Conservation (phyloP, 2,888 invertebrate species). For the Nymphalis urticae region DNA sequence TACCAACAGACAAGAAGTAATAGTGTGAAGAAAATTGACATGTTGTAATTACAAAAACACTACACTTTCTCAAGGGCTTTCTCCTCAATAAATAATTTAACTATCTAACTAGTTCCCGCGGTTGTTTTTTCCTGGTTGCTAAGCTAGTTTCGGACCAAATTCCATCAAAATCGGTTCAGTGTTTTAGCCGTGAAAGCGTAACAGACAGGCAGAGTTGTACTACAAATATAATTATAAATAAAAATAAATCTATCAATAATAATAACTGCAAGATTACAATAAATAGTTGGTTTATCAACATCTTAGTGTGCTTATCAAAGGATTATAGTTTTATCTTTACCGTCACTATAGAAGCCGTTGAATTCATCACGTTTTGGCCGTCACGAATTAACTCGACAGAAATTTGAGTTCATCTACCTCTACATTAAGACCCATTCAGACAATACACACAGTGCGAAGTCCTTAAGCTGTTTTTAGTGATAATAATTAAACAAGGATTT, state of each 20-base stretch:
- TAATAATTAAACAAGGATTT: slow-evolving; percentile 15
- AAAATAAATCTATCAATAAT: too few species aligned
- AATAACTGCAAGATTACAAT: too few species aligned
- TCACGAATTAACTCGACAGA: slow-evolving; percentile 20
- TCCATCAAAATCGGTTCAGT: too few species aligned
- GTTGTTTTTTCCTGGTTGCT: too few species aligned
- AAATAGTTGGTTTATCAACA: neutral
- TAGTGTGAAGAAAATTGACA: too few species aligned
- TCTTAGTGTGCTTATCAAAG: slow-evolving; percentile 4
- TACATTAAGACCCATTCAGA: slow-evolving; percentile 14
- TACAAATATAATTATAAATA: neutral
- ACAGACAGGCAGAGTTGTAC: neutral
- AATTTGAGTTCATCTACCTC: slow-evolving; percentile 18
- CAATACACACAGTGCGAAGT: slow-evolving; percentile 9
- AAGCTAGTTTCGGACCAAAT: too few species aligned
- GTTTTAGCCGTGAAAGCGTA: too few species aligned
- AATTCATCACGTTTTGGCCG: slow-evolving; percentile 27
- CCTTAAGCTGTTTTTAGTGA: slow-evolving; percentile 12
- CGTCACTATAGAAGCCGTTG: slow-evolving; percentile 27
- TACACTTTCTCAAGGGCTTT: neutral
- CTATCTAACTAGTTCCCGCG: too few species aligned
- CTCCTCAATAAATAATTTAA: neutral
- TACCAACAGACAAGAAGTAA: too few species aligned
- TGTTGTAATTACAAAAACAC: neutral
- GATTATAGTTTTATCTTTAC: slow-evolving; percentile 21